Evolutionary conservation across 2,113 vertebrate genomes (phyloP), one percentile per base, ranked within the genome.

Genomic region (Nansenia antarctica): DNA sequence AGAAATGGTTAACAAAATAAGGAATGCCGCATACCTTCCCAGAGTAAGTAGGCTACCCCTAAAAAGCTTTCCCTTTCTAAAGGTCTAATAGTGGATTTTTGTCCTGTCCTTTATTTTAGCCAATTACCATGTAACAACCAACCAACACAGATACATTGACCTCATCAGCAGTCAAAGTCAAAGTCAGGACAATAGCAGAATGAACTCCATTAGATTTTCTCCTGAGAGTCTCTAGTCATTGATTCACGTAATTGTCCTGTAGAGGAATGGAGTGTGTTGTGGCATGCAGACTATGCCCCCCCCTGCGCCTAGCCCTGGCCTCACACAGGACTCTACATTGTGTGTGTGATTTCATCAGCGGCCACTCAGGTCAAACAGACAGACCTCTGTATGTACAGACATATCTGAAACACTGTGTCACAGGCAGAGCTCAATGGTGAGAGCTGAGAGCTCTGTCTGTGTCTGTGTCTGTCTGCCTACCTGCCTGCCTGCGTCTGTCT

Each of bases 1-100:
- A n/a, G 96, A 95, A 30, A 94, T 98, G 94, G 97, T 94, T 59
- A 93, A 94, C 52, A 87, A 90, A 75, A 97, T 98, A 79, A 87
- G 91, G 31, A 96, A 95, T 27, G 94, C 95, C 29, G 69, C 93
- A 31, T 91, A 92, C 76, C 58, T 60, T 37, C 57, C 37, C 27
- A 69, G 61, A 69, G 67, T 69, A 45, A 60, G 55, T 59, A 49
- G 20, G 18, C 39, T 42, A 42, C 11, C 11, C 18, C 14, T 42
- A 42, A 15, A n/a, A 42, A 18, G 15, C 39, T n/a, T n/a, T n/a
- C n/a, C n/a, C n/a, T n/a, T n/a, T n/a, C n/a, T n/a, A n/a, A n/a
- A n/a, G n/a, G n/a, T n/a, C n/a, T n/a, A n/a, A n/a, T n/a, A n/a
- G n/a, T n/a, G n/a, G n/a, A n/a, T n/a, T n/a, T n/a, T n/a, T n/a